A percentile compares a stretch with the other conserved stretches of the same genome.
These are phyloP conservation scores for Notechis scutatus DNA, from an alignment of 2,113 vertebrate genomes.

Conservation along the genomic window DNA sequence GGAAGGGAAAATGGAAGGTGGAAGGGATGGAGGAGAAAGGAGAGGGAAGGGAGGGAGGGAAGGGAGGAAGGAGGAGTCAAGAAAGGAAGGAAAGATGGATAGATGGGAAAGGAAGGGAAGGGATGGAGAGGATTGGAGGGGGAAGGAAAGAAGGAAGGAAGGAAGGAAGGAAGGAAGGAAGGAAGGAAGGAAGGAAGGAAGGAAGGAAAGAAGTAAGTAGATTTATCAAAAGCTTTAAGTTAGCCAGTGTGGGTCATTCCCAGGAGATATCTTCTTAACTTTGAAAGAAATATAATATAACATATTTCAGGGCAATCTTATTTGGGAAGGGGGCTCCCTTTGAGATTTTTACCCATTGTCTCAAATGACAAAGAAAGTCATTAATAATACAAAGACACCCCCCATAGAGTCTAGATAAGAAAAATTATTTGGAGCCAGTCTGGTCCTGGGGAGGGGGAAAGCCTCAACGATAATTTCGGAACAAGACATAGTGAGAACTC, in stretches of 20 bases:
- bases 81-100: no score
- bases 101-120: no score
- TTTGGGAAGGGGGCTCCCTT: not conserved
- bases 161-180: no score
- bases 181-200: no score
- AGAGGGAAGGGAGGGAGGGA: no score
- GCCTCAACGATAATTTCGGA: not conserved
- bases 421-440: not conserved
- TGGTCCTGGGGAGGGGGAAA: not conserved
- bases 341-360: not conserved
- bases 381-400: not conserved
- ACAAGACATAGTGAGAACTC: not conserved
- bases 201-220: no score
- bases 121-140: no score
- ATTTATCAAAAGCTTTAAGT: not conserved
- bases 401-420: no score
- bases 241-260: not conserved
- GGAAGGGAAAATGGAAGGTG: no score
- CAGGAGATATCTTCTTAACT: not conserved
- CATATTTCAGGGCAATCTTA: not conserved
- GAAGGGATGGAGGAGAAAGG: no score
- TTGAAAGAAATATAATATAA: not conserved
- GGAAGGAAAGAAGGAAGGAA: no score
- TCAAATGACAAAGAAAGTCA: not conserved
- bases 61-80: no score